These are phyloP conservation scores for Elysia crispata DNA, from an alignment of 2,888 invertebrate species.

Conservation along the genomic window DNA sequence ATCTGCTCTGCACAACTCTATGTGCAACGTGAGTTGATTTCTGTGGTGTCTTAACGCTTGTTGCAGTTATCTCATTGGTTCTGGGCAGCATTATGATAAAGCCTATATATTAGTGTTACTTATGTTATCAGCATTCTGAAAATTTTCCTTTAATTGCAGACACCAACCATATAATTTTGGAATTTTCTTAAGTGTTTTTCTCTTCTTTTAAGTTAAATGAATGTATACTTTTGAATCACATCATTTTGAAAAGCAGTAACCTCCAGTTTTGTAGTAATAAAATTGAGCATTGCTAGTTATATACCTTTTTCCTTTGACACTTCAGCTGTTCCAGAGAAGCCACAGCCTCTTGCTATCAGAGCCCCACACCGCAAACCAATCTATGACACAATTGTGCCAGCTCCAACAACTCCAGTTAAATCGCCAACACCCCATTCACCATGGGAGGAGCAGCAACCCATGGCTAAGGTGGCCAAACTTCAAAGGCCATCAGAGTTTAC, in stretches of 20 bases:
- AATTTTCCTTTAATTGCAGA: no score
- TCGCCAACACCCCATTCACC: constrained; percentile 56
- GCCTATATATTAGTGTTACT: no score
- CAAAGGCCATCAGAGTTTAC: constrained; percentile 61
- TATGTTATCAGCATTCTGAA: no score
- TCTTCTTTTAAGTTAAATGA: no score
- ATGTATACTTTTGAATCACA: no score
- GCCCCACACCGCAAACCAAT: constrained; percentile 64
- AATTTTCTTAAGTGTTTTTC: no score
- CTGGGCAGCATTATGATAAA: no score
- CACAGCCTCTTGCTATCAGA: constrained; percentile 48
- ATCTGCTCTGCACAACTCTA: constrained; percentile 88
- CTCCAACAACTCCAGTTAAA: constrained; percentile 55
- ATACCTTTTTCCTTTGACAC: neutral
- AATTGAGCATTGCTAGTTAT: neutral
- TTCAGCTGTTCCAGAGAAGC: constrained; percentile 42
- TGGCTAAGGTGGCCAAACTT: constrained; percentile 62
- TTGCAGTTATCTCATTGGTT: no score
- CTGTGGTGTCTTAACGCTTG: no score
- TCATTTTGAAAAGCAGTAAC: neutral
- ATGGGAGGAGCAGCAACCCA: constrained; percentile 56
- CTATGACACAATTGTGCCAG: constrained; percentile 50
- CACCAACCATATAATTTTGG: no score
- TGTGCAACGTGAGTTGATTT: constrained; percentile 78
- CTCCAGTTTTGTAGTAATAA: neutral